Conservation (phyloP, 2,797 vertebrate genomes). For the Hypotaenidia okinawae region DNA sequence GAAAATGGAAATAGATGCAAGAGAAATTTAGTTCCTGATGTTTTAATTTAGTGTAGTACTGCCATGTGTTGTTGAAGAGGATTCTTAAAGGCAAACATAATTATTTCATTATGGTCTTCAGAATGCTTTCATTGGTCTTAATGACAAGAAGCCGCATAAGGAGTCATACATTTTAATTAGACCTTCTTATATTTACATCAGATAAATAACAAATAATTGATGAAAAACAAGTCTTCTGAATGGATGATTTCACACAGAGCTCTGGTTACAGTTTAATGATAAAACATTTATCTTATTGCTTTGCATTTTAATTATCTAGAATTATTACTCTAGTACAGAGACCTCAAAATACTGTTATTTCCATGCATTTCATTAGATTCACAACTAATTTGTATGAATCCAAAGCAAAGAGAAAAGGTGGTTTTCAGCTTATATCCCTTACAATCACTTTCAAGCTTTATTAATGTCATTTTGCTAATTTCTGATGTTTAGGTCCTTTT, state of each 20-base stretch:
- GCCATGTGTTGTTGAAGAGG: conserved; percentile 78
- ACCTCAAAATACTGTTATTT: conserved; percentile 45
- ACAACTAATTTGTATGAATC: neutral
- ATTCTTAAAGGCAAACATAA: conserved; percentile 84
- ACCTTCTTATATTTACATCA: conserved; percentile 79
- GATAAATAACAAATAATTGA: conserved; percentile 83
- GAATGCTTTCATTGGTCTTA: conserved; percentile 79
- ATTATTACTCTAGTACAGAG: conserved; percentile 32
- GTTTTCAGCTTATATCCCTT: neutral
- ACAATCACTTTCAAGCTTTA: neutral
- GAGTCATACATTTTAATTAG: conserved; percentile 81
- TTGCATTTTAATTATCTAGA: conserved; percentile 77
- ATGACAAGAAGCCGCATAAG: conserved; percentile 76
- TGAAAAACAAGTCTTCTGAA: conserved; percentile 77
- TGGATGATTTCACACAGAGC: conserved; percentile 73
- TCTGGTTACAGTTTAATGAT: conserved; percentile 78
- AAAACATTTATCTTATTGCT: conserved; percentile 72
- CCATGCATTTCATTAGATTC: conserved; percentile 49
- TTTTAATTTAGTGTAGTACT: conserved; percentile 81
- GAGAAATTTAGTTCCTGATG: conserved; percentile 84
- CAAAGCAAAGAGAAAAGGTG: conserved; percentile 28
- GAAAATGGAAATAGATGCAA: conserved; percentile 82
- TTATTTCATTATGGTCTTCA: conserved; percentile 83
- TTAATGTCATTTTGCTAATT: conserved; percentile 25
- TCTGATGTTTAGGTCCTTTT: neutral